Percentiles rank a stretch among this genome's conserved stretches.
phyloP scores from a whole-genome alignment of 1,140 invertebrate genomes.

The Sycophila sp. region DNA sequence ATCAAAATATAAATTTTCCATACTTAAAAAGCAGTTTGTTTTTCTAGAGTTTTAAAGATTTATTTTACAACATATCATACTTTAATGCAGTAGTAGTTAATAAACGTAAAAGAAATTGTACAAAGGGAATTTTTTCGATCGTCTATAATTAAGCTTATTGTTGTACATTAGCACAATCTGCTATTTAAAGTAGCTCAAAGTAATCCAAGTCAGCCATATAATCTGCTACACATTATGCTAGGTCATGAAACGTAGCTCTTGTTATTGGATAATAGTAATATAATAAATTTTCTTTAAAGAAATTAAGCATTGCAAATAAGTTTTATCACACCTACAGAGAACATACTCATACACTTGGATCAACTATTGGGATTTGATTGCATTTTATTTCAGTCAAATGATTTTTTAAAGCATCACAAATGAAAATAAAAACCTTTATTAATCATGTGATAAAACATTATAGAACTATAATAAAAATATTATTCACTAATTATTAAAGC shows the following conservation, averaged over 20 bases:
- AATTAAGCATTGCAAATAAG: conserved; percentile 1
- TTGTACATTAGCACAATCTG: background rate
- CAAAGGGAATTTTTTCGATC: background rate
- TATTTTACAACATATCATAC: background rate
- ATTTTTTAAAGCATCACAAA: too few species aligned
- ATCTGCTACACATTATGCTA: background rate
- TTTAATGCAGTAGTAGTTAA: too few species aligned
- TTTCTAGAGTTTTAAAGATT: too few species aligned
- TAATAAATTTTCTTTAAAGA: conserved; percentile 15
- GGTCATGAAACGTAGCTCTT: conserved; percentile 4
- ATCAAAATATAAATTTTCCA: background rate
- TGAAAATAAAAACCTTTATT: too few species aligned
- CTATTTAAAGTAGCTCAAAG: conserved; percentile 14
- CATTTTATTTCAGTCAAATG: too few species aligned
- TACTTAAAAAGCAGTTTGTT: too few species aligned
- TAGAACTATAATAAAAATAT: background rate
- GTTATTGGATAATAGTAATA: conserved; percentile 21
- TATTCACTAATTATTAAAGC: too few species aligned
- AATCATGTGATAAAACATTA: too few species aligned
- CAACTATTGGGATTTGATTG: too few species aligned
- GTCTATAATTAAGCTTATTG: background rate
- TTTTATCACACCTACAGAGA: background rate
- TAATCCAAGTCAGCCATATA: conserved; percentile 17
- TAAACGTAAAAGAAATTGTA: background rate
- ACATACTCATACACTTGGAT: background rate